phyloP scores from a whole-genome alignment of 2,797 vertebrate genomes.

The Pantherophis vulpinus region DNA sequence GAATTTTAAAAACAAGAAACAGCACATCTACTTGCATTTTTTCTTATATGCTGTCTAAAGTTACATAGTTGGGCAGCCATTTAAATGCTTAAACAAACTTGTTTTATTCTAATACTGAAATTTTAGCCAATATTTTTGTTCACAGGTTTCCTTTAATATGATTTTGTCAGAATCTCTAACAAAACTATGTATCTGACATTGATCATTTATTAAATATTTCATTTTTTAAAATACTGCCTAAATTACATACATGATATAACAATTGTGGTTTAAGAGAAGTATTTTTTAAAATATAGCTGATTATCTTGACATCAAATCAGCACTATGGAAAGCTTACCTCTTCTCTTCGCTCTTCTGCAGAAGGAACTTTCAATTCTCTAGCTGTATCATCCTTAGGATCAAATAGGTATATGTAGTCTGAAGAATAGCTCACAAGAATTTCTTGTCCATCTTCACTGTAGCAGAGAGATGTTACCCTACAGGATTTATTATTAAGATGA shows the following conservation, averaged over 20 bases:
- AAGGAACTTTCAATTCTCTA: conserved; percentile 92
- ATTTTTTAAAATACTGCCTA: background rate
- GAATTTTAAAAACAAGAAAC: background rate
- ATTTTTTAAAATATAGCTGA: background rate
- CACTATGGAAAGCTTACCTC: conserved; percentile 77
- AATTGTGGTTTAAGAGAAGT: background rate
- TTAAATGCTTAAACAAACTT: background rate
- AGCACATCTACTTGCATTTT: background rate
- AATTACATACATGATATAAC: background rate
- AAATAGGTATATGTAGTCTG: conserved; percentile 97
- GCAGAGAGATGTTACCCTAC: conserved; percentile 94
- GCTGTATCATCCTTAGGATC: conserved; percentile 96
- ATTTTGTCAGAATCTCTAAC: background rate
- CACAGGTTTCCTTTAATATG: background rate
- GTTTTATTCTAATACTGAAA: background rate
- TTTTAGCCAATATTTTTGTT: background rate
- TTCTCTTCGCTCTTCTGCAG: conserved; percentile 88
- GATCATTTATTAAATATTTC: background rate
- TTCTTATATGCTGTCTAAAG: background rate
- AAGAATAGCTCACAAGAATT: conserved; percentile 98
- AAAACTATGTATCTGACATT: background rate
- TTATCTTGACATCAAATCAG: background rate
- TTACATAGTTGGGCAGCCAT: background rate
- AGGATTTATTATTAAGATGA: conserved; percentile 95
- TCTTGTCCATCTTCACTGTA: conserved; percentile 96